Base-by-base conservation (phyloP, 2,113 vertebrate genomes). In the Syngnathus typhle region DNA sequence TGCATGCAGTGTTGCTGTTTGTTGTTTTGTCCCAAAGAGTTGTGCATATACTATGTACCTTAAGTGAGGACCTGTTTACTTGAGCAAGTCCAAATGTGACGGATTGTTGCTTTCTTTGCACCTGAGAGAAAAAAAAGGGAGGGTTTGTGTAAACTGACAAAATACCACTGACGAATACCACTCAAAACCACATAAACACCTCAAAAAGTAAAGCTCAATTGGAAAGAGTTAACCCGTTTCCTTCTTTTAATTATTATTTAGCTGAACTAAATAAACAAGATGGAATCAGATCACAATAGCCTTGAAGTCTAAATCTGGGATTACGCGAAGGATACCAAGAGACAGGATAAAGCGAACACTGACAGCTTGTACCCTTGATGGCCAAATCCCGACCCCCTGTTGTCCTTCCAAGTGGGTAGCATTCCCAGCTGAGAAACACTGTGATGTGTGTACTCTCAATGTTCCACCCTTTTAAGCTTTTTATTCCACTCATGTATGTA, bases 281-380 rank as follows among this genome's bases (percentile, higher is more conserved):
- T 82, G 61, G 76, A 86, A 88, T 84, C 69, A 83, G 75, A 86
- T 83, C 78, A 82, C 74, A 83, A 84, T 84, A 78, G 85, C 87
- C 82, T 88, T 85, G 82, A 87, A 77, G 83, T 86, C 80, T 73
- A 87, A 84, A 80, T 79, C 72, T 23, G 82, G 76, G 79, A 81
- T 86, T 87, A 87, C 74, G 80, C 64, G 79, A 68, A 71, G 61
- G 75, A 73, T 84, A 85, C 75, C 71, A 64, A 73, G 82, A 79
- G 82, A 86, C 79, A 84, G 56, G 84, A 86, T 76, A 64, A 81
- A 82, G 78, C 64, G 77, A 65, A 71, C 75, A 77, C 70, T 77
- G 84, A 88, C 89, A 92, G 89, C 88, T 91, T 91, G 89, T 80
- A 82, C 83, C 76, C 82, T 86, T 86, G 76, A 84, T 82, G 85